Percentiles rank a stretch among this genome's conserved stretches.
Conservation (phyloP, 2,888 invertebrate species). For the Idaea aversata region DNA sequence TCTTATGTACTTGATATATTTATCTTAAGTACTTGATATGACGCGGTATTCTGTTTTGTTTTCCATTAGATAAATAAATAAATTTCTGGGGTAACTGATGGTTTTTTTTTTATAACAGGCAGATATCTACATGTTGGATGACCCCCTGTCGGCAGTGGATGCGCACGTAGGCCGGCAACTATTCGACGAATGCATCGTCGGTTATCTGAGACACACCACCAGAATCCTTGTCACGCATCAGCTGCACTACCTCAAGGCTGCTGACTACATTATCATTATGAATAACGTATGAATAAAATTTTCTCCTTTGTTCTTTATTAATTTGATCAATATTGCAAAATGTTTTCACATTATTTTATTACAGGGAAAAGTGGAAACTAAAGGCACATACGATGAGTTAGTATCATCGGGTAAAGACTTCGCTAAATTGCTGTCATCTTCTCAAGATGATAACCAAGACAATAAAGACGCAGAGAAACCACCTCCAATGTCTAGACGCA, state of each 20-base stretch:
- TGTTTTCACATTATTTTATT: conserved; percentile 3
- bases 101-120: conserved; percentile 60
- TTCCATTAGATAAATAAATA: too few relatives aligned
- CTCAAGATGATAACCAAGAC: conserved; percentile 68
- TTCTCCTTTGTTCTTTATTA: neutral
- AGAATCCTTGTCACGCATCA: conserved; percentile 93
- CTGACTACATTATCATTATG: conserved; percentile 80
- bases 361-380: conserved; percentile 78
- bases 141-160: conserved; percentile 91
- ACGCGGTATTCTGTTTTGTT: too few relatives aligned
- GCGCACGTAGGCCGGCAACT: conserved; percentile 87
- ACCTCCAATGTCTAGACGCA: conserved; percentile 58
- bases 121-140: conserved; percentile 89
- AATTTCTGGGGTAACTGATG: too few relatives aligned
- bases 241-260: conserved; percentile 83
- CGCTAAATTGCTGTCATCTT: conserved; percentile 76
- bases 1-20: too few relatives aligned
- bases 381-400: conserved; percentile 81
- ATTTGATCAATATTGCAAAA: neutral
- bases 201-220: conserved; percentile 84
- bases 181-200: conserved; percentile 87
- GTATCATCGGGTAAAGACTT: conserved; percentile 81
- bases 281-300: conserved; percentile 53
- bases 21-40: too few relatives aligned
- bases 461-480: conserved; percentile 56